These are phyloP conservation scores for Tinea pellionella DNA, from an alignment of 2,888 invertebrate genomes.

Conservation along the genomic window DNA sequence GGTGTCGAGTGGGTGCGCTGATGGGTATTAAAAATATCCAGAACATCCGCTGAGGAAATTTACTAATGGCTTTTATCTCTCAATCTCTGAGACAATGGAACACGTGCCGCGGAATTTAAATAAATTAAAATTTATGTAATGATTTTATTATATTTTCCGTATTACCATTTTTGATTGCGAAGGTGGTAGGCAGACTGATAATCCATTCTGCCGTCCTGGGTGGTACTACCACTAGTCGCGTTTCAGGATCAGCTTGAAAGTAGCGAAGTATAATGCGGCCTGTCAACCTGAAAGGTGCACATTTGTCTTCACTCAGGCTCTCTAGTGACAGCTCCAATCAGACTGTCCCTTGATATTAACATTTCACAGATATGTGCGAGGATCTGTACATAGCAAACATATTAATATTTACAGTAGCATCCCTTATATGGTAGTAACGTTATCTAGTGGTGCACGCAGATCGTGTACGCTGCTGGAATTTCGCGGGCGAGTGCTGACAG, in stretches of 20 bases:
- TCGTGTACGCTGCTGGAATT: conserved; percentile 8
- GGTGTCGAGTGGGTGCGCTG: conserved; percentile 11
- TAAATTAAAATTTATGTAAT: neutral
- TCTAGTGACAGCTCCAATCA: no score
- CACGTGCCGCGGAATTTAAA: conserved; percentile 7
- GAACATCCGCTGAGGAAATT: conserved; percentile 7
- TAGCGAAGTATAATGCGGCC: no score
- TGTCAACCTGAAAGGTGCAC: no score
- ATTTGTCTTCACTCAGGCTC: no score
- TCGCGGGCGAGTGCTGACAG: neutral
- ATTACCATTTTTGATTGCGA: no score
- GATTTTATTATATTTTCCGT: neutral
- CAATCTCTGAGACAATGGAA: conserved; percentile 2
- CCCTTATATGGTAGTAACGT: conserved; percentile 7
- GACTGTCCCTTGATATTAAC: no score
- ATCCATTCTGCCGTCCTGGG: no score
- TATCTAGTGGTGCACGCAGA: neutral
- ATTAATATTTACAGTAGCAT: conserved; percentile 8
- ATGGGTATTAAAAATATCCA: conserved; percentile 1
- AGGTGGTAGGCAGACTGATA: no score
- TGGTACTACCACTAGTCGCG: no score
- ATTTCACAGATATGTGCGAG: no score
- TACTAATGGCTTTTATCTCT: conserved; percentile 8
- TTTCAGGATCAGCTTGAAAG: no score
- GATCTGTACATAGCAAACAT: no score